Conservation (phyloP, 2,113 vertebrate species). For the Apteryx owenii region DNA sequence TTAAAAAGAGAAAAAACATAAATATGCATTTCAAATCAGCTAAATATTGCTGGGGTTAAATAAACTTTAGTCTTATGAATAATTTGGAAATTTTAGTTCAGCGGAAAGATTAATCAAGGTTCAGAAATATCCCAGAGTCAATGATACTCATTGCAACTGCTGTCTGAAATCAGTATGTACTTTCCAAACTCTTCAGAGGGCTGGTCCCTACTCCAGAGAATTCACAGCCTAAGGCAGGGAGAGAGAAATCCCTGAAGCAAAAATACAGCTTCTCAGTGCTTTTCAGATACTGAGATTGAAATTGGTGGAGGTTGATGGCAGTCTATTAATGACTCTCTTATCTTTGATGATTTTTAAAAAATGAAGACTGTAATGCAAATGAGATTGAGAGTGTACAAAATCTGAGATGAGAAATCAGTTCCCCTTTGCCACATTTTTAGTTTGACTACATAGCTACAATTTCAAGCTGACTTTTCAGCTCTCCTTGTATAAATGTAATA, state of each 20-base stretch:
- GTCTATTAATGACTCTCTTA: constrained; percentile 3
- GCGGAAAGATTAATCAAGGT: constrained; percentile 22
- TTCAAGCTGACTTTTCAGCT: background rate
- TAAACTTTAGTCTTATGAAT: constrained; percentile 18
- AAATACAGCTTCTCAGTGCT: background rate
- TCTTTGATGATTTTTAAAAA: constrained; percentile 20
- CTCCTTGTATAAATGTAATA: background rate
- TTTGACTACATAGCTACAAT: background rate
- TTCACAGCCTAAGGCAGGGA: background rate
- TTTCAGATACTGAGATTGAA: background rate
- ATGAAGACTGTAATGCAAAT: constrained; percentile 9
- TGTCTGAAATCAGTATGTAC: background rate
- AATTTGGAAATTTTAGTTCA: constrained; percentile 21
- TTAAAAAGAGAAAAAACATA: background rate
- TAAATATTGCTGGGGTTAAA: constrained; percentile 19
- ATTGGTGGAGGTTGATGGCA: background rate
- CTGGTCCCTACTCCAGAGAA: background rate
- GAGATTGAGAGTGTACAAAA: background rate
- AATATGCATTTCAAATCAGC: constrained; percentile 15
- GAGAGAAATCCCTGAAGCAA: constrained; percentile 19
- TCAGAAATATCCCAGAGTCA: constrained; percentile 12
- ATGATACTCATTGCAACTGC: background rate
- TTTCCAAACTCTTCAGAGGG: background rate
- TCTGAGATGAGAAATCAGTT: constrained; percentile 13
- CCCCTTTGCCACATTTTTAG: constrained; percentile 32